A percentile compares a stretch with the other conserved stretches of the same genome.
These are phyloP conservation scores for Creontiades dilutus DNA, from an alignment of 2,888 invertebrate species.

Conservation along the genomic window DNA sequence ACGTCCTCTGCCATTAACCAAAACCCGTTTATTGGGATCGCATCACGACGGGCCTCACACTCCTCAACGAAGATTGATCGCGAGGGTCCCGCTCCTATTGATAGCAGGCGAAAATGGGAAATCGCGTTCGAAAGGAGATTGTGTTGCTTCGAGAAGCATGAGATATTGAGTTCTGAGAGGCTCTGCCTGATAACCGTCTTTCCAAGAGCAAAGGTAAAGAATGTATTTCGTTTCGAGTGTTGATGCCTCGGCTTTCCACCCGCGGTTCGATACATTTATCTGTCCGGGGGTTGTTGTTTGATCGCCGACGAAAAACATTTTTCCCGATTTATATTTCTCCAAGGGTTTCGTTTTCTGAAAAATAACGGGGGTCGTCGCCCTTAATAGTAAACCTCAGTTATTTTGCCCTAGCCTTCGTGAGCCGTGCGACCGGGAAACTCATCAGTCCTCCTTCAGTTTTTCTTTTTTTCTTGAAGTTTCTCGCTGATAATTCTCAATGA, in stretches of 20 bases:
- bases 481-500: too few relatives aligned
- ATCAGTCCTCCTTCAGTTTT: background rate
- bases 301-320: slow-evolving; percentile 36
- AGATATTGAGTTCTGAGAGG: slow-evolving; percentile 32
- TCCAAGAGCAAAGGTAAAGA: slow-evolving; percentile 40
- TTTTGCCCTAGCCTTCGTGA: background rate
- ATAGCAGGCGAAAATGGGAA: slow-evolving; percentile 26
- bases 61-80: slow-evolving; percentile 34
- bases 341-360: slow-evolving; percentile 29
- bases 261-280: slow-evolving; percentile 31
- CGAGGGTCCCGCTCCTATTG: background rate
- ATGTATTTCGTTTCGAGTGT: background rate
- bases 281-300: slow-evolving; percentile 35
- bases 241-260: background rate
- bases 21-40: slow-evolving; percentile 38
- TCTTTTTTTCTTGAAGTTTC: too few relatives aligned
- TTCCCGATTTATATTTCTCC: slow-evolving; percentile 44
- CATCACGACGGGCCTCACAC: background rate
- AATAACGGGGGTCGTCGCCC: slow-evolving; percentile 28
- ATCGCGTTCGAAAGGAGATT: slow-evolving; percentile 10
- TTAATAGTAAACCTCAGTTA: slow-evolving; percentile 14
- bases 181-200: slow-evolving; percentile 12
- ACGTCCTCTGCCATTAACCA: slow-evolving; percentile 34
- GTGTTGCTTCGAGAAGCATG: slow-evolving; percentile 15
- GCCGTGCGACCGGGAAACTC: background rate